phyloP scores from a whole-genome alignment of 2,888 invertebrate species.

The Panorpa germanica region DNA sequence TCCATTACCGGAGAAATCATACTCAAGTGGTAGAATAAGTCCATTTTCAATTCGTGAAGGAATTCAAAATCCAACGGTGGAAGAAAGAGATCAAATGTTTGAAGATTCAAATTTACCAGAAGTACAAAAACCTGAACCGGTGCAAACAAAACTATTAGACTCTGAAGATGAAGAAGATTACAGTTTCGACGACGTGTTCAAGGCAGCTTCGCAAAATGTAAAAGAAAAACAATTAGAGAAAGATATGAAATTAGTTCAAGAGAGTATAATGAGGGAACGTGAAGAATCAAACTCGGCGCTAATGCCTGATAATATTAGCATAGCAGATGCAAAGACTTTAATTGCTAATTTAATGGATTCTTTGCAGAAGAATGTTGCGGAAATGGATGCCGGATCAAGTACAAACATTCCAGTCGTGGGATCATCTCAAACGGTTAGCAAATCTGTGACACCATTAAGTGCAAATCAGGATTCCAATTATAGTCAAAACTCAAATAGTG shows the following conservation, averaged over 20 bases:
- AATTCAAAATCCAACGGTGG: constrained; percentile 23
- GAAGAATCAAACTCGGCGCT: constrained; percentile 18
- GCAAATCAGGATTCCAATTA: constrained; percentile 6
- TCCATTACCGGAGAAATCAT: constrained; percentile 7
- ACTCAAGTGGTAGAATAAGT: constrained; percentile 19
- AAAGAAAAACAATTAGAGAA: constrained; percentile 37
- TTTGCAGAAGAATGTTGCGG: constrained; percentile 22
- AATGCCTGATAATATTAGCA: constrained; percentile 22
- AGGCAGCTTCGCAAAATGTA: constrained; percentile 55
- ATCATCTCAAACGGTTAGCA: constrained; percentile 9
- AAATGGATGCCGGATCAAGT: constrained; percentile 20
- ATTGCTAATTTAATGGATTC: constrained; percentile 45
- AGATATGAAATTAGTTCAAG: constrained; percentile 33
- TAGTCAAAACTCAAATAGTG: constrained; percentile 13
- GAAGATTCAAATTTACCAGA: constrained; percentile 14
- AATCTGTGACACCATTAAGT: constrained; percentile 5
- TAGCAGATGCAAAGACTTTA: constrained; percentile 36
- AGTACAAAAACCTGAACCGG: constrained; percentile 16
- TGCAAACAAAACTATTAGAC: constrained; percentile 26
- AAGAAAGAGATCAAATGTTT: constrained; percentile 12
- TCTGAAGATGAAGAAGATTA: constrained; percentile 59
- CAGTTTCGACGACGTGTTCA: constrained; percentile 65
- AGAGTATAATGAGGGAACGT: constrained; percentile 13
- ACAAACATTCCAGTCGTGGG: constrained; percentile 14
- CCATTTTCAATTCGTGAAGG: constrained; percentile 29